Conservation (phyloP, 2,113 vertebrate genomes). For the Sinocyclocheilus maitianheensis region DNA sequence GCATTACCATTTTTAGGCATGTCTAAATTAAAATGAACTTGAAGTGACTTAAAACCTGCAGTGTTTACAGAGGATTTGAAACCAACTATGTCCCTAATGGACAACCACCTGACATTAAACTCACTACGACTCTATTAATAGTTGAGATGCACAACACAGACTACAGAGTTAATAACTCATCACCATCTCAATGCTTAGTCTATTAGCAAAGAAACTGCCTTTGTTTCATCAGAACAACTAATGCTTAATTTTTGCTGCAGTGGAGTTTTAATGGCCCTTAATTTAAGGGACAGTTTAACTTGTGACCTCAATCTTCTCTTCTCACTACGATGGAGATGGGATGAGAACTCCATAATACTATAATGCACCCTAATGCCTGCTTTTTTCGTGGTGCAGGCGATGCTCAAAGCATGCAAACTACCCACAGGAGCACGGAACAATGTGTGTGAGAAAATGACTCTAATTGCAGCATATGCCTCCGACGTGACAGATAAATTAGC, state of each 20-base stretch:
- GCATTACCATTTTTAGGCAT: too few species aligned
- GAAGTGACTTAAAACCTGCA: slow-evolving; percentile 35
- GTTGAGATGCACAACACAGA: slow-evolving; percentile 11
- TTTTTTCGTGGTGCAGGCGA: slow-evolving; percentile 58
- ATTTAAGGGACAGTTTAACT: slow-evolving; percentile 9
- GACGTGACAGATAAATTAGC: slow-evolving; percentile 73
- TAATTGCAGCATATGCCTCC: slow-evolving; percentile 72
- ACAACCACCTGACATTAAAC: slow-evolving; percentile 17
- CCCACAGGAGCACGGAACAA: slow-evolving; percentile 63
- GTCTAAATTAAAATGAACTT: too few species aligned
- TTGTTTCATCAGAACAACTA: slow-evolving; percentile 22
- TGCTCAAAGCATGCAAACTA: slow-evolving; percentile 56
- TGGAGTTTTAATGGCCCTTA: slow-evolving; percentile 12
- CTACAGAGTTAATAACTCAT: slow-evolving; percentile 11
- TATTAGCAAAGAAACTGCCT: slow-evolving; percentile 6
- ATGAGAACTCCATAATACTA: slow-evolving; percentile 62
- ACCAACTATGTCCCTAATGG: not conserved
- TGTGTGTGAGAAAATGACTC: slow-evolving; percentile 70
- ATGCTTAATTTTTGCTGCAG: not conserved
- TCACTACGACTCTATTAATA: not conserved
- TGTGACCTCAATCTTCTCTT: slow-evolving; percentile 24
- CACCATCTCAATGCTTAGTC: not conserved
- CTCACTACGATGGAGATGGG: slow-evolving; percentile 17
- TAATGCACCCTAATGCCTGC: slow-evolving; percentile 38
- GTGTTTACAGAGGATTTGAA: not conserved